phyloP scores from a whole-genome alignment of 1,140 invertebrate genomes.

The Colletes latitarsis region DNA sequence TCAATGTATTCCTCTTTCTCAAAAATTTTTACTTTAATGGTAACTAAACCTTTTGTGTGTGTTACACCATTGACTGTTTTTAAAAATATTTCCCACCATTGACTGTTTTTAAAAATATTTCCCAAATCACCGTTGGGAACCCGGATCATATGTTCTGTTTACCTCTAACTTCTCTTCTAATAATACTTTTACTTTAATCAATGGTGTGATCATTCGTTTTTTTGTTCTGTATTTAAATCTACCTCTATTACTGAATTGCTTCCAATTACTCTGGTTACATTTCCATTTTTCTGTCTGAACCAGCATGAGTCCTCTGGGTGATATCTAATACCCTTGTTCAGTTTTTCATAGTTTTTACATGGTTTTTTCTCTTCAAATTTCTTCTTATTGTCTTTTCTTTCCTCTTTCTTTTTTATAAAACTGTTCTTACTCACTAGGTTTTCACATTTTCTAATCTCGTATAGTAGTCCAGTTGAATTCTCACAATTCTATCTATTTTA shows the following conservation, averaged over 20 bases:
- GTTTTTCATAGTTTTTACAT: neutral
- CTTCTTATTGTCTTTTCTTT: neutral
- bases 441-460: conserved; percentile 20
- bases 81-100: conserved; percentile 43
- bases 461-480: neutral
- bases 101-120: conserved; percentile 32
- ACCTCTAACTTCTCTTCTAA: neutral
- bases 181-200: no score
- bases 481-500: conserved; percentile 23
- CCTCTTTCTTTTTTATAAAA: neutral
- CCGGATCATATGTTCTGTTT: conserved; percentile 32
- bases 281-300: conserved; percentile 1
- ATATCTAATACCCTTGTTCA: conserved; percentile 4
- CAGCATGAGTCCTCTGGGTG: conserved; percentile 18
- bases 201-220: conserved; percentile 44
- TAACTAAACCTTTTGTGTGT: conserved; percentile 38
- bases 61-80: conserved; percentile 47
- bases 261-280: conserved; percentile 2
- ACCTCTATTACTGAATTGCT: conserved; percentile 26
- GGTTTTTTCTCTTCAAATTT: neutral
- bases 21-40: conserved; percentile 51
- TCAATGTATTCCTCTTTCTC: conserved; percentile 26
- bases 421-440: conserved; percentile 5
- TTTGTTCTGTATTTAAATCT: conserved; percentile 22
- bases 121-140: no score